phyloP scores from a whole-genome alignment of 2,888 invertebrate genomes.

The Smittia aterrima region DNA sequence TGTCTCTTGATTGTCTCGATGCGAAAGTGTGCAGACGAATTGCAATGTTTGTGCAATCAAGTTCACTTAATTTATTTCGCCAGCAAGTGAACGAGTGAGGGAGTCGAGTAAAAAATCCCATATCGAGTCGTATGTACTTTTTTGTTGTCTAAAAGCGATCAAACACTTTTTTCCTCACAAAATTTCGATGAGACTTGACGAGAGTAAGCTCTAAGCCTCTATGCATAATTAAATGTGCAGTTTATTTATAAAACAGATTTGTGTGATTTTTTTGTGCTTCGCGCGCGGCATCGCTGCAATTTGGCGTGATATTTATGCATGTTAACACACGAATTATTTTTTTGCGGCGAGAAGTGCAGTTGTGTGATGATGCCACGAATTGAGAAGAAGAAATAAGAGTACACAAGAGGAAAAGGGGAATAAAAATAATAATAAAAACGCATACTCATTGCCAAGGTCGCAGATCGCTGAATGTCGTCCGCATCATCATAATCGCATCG shows the following conservation, averaged over 20 bases:
- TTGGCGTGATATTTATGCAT: constrained; percentile 32
- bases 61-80: constrained; percentile 7
- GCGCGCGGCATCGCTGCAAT: constrained; percentile 14
- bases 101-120: neutral
- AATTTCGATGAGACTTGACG: neutral
- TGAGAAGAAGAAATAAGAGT: neutral
- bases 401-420: neutral
- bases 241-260: constrained; percentile 20
- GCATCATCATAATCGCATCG: constrained; percentile 38
- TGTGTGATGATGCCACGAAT: constrained; percentile 3
- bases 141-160: neutral
- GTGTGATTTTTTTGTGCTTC: neutral
- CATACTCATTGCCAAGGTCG: constrained; percentile 41
- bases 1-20: neutral
- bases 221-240: constrained; percentile 39
- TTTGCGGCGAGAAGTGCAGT: neutral
- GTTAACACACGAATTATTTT: constrained; percentile 20
- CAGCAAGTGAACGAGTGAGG: neutral
- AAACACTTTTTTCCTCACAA: neutral
- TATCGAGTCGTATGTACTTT: neutral
- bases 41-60: constrained; percentile 1
- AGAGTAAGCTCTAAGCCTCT: constrained; percentile 6
- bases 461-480: constrained; percentile 39
- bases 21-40: neutral
- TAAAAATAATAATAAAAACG: constrained; percentile 30